Base-by-base conservation (phyloP, 2,888 invertebrate species). In the Lamproptera curius region DNA sequence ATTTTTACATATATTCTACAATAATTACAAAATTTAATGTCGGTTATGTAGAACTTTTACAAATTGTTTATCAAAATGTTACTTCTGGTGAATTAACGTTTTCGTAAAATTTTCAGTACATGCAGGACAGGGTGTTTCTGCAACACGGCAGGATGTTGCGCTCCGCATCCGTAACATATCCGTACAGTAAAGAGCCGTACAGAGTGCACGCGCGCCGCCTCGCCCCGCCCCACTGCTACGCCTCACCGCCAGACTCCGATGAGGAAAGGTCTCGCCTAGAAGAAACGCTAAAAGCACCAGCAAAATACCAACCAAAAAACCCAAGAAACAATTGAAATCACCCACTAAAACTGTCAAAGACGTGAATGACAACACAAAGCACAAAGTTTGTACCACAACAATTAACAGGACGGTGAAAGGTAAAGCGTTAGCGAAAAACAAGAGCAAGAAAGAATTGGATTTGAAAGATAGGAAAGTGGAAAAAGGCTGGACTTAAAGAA, bases 81-180 rank as follows among this genome's bases (percentile, higher is more conserved):
- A n/a, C n/a, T n/a, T n/a, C n/a, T n/a, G n/a, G 34, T 14, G 10
- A 28, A 37, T 8, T 46, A 36, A 11, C 11, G 17, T 17, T 17
- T n/a, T n/a, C n/a, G n/a, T n/a, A n/a, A n/a, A 8, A 62, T 61
- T 87, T 88, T 16, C 75, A 94, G 94, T 94, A 93, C 71, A 88
- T 94, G 14, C 94, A 94, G 70, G 94, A 94, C 1, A 90, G 91
- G 58, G 91, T 94, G 10, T 94, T 91, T 65, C 82, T 94, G 1
- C 93, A 93, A 76, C 92, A 92, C 44, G 92, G 93, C 0, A 90
- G 92, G 67, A 89, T 91, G 40, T 72, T 94, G 45, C 89, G 92
- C 37, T 90, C 92, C 8, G 93, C 92, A 0, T 90, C 90, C 60
- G 90, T 94, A 43, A 89, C 80, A 2, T 82, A 69, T 73, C 70